Base-by-base conservation (phyloP, 2,888 invertebrate genomes). In the Ennomos fuscantarius region DNA sequence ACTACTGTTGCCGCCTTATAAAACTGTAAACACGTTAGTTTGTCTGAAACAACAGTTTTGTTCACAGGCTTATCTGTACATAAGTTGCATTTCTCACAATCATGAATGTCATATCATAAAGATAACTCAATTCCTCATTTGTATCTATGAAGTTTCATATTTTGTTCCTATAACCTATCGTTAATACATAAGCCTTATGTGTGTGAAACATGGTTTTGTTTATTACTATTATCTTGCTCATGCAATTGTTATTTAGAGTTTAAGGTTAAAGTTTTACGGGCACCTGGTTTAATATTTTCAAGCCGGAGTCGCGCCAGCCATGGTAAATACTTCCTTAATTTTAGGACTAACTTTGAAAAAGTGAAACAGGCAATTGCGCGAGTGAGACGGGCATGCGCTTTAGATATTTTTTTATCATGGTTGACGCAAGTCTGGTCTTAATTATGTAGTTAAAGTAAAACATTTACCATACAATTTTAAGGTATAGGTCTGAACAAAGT, bases 211-310 rank as follows among this genome's bases (percentile, higher is more conserved):
- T 39, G 47, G 13, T 62, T 62, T 62, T 60, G 58, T 61, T 57
- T 51, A 11, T 47, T 42, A 8, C 24, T 56, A 46, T 45, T 31
- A 43, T 63, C 68, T 77, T 73, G 76, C 75, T 76, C 76, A 78
- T 68, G 57, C 64, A 68, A 67, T 79, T 83, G 81, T 82, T 84
- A 76, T 65, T 72, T 83, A 85, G 84, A 69, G 57, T 63, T 61
- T 86, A 86, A 84, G 84, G 73, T 79, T 78, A 81, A 81, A 79
- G 82, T 80, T 80, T 79, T 73, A 70, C 54, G 65, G 53, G 58
- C 58, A 37, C 69, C 62, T 70, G 71, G 65, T 68, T 69, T 63
- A 70, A 68, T 73, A 66, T 64, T 68, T 69, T 70, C 5, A 24
- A 24, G 24, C 6, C 5, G 24, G 24, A 24, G 6, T 24, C 6